These are phyloP conservation scores for Trichonephila clavipes DNA, from an alignment of 1,140 invertebrate species.

Conservation along the genomic window DNA sequence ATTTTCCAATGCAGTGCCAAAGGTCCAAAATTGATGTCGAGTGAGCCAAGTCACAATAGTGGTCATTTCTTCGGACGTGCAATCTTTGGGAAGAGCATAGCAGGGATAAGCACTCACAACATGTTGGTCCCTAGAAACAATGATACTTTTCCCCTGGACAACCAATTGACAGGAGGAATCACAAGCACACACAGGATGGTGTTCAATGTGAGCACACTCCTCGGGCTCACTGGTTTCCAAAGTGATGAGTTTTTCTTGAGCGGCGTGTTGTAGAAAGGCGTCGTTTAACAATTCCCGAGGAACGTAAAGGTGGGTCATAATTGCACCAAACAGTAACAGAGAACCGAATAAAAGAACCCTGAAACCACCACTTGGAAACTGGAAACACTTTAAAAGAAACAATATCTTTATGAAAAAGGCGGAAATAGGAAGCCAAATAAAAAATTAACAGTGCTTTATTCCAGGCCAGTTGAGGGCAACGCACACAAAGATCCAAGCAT, in stretches of 20 bases:
- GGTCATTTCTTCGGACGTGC: not conserved
- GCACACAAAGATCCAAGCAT: no score
- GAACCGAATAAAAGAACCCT: no score
- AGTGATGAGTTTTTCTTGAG: not conserved
- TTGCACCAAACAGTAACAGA: no score
- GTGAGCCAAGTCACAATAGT: not conserved
- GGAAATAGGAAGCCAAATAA: no score
- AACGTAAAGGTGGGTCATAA: no score
- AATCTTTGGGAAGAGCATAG: not conserved
- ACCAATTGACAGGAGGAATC: not conserved
- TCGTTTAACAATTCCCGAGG: no score
- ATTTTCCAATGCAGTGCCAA: not conserved
- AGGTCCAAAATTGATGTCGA: not conserved
- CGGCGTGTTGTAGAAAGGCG: not conserved
- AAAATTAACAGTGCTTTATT: no score
- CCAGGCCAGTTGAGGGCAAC: no score
- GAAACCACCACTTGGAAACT: no score
- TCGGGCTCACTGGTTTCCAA: no score
- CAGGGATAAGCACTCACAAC: not conserved
- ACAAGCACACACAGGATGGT: not conserved
- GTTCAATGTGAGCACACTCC: not conserved
- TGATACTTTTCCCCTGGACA: not conserved
- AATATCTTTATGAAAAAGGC: no score
- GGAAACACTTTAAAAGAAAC: no score
- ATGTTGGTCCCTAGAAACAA: not conserved